phyloP scores from a whole-genome alignment of 1,140 invertebrate species.

The Manduca sexta region DNA sequence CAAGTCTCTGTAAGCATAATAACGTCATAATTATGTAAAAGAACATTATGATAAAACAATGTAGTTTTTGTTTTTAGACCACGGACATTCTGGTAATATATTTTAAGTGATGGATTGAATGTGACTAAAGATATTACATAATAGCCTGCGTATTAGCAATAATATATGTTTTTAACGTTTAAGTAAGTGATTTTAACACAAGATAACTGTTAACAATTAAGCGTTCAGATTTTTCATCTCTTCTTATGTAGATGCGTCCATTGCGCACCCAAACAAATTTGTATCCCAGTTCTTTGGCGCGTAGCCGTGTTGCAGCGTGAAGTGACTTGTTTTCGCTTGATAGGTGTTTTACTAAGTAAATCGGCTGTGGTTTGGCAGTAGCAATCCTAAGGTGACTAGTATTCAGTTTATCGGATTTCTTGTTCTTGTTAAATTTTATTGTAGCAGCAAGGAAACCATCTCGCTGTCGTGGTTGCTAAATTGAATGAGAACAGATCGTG shows the following conservation, averaged over 20 bases:
- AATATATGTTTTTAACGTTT: not conserved
- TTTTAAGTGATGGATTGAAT: conserved; percentile 3
- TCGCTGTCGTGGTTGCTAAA: not conserved
- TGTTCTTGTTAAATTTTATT: not conserved
- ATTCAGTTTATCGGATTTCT: not conserved
- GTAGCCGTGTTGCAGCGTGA: conserved; percentile 13
- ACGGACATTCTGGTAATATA: conserved; percentile 3
- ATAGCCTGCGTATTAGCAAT: not conserved
- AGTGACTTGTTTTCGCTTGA: conserved; percentile 14
- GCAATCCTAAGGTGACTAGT: conserved; percentile 8
- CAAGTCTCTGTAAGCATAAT: conserved; percentile 2
- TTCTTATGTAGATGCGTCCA: conserved; percentile 4
- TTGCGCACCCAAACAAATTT: conserved; percentile 23
- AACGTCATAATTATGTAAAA: not conserved
- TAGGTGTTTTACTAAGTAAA: conserved; percentile 15
- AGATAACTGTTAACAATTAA: not conserved
- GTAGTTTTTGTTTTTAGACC: conserved; percentile 2
- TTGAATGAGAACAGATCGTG: not conserved
- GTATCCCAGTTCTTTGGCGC: conserved; percentile 14
- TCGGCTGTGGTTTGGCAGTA: conserved; percentile 3
- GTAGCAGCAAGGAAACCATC: not conserved
- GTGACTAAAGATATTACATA: not conserved
- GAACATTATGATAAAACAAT: not conserved
- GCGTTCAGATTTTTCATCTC: not conserved
- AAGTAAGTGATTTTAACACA: not conserved